Evolutionary conservation across 2,888 invertebrate species (phyloP).

Genomic region (Tigriopus californicus): DNA sequence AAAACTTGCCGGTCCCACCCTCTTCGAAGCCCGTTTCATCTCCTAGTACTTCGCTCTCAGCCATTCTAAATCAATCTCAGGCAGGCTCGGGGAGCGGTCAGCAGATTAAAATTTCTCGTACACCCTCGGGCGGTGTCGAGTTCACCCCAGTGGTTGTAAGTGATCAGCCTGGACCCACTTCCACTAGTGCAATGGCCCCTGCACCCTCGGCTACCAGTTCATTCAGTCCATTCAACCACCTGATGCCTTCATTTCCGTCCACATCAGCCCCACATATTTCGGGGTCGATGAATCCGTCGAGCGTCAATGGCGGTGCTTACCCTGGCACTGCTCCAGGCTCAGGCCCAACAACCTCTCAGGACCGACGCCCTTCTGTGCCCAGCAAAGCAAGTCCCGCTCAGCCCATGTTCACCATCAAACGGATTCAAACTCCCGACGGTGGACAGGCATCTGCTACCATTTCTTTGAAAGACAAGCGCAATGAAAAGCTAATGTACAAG

Average conservation of each 20-base stretch:
- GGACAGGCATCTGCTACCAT: constrained; percentile 54
- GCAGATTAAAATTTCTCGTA: constrained; percentile 6
- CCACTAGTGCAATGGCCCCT: background rate
- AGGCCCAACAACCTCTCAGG: background rate
- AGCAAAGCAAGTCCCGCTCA: constrained; percentile 18
- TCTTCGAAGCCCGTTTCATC: background rate
- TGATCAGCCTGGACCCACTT: background rate
- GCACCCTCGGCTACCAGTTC: background rate
- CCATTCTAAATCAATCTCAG: background rate
- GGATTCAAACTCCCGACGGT: constrained; percentile 42
- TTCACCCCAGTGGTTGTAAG: background rate
- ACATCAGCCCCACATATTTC: background rate
- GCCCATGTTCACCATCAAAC: constrained; percentile 48
- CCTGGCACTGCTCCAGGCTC: background rate
- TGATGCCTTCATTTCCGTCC: background rate
- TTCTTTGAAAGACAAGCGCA: constrained; percentile 41
- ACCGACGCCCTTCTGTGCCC: constrained; percentile 6
- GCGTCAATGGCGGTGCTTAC: background rate
- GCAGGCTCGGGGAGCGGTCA: background rate
- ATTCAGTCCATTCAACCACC: background rate
- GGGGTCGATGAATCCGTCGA: background rate
- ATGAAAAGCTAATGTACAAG: constrained; percentile 51
- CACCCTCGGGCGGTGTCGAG: constrained; percentile 13
- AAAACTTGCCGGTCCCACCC: background rate
- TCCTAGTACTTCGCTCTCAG: background rate